Percentiles rank a stretch among this genome's conserved stretches.
Evolutionary conservation across 2,797 vertebrate genomes (phyloP).

Genomic region (Buceros bicornis): DNA sequence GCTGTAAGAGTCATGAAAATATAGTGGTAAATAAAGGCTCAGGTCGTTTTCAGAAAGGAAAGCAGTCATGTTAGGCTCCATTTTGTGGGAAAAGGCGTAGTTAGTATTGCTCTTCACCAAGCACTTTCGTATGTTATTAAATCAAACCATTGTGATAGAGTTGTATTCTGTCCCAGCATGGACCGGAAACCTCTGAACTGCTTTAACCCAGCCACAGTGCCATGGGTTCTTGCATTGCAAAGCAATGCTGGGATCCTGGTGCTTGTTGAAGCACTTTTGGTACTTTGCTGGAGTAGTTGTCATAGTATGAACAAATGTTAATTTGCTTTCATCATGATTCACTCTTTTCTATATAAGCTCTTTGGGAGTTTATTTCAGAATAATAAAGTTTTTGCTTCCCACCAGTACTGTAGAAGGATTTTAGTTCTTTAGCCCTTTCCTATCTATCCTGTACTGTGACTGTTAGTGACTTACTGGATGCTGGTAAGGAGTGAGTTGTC

Average conservation of each 20-base stretch:
- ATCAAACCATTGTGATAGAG: not conserved
- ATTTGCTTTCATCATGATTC: not conserved
- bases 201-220: not conserved
- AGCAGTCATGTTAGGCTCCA: not conserved
- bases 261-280: not conserved
- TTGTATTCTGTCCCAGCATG: not conserved
- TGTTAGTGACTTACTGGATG: not conserved
- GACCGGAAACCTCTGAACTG: not conserved
- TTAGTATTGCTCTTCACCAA: not conserved
- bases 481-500: not conserved
- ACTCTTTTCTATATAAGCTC: not conserved
- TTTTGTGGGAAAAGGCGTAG: not conserved
- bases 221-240: not conserved
- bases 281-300: not conserved
- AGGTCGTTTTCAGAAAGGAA: not conserved
- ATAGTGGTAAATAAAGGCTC: not conserved
- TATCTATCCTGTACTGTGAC: not conserved
- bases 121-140: not conserved
- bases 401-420: not conserved
- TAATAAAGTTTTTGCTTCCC: not conserved
- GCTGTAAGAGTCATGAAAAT: fast-evolving
- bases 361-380: not conserved
- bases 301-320: not conserved
- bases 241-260: not conserved
- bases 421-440: not conserved